Conservation (phyloP, 2,113 vertebrate genomes). For the Rhynchopsitta pachyrhyncha region DNA sequence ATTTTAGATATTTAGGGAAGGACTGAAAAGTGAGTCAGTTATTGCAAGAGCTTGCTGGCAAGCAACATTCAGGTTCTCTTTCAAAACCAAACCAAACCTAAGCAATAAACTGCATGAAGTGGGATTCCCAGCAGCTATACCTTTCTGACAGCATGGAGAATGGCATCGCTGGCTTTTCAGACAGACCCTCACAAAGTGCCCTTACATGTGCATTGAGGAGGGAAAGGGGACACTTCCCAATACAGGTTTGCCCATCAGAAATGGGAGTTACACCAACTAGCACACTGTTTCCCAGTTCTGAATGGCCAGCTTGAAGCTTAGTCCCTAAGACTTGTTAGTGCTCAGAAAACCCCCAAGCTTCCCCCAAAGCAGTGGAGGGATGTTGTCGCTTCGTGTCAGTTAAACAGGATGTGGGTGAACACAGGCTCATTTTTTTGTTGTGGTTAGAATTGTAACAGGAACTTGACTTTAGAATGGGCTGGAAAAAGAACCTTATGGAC, state of each 20-base stretch:
- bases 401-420: background rate
- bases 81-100: background rate
- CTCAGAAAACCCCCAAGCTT: background rate
- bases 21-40: background rate
- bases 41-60: background rate
- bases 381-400: background rate
- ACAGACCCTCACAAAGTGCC: background rate
- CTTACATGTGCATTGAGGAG: background rate
- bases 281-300: background rate
- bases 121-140: background rate
- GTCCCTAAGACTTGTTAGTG: background rate
- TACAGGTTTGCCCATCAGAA: background rate
- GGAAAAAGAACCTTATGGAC: background rate
- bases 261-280: background rate
- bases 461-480: background rate
- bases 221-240: fast-evolving
- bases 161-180: background rate
- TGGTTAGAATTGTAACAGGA: background rate
- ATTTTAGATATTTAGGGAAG: background rate
- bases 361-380: background rate
- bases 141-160: background rate
- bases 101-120: background rate
- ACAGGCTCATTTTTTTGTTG: background rate
- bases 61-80: background rate
- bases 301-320: background rate